A percentile compares a stretch with the other conserved stretches of the same genome.
Conservation (phyloP, 2,113 vertebrate genomes). For the Caranx melampygus region DNA sequence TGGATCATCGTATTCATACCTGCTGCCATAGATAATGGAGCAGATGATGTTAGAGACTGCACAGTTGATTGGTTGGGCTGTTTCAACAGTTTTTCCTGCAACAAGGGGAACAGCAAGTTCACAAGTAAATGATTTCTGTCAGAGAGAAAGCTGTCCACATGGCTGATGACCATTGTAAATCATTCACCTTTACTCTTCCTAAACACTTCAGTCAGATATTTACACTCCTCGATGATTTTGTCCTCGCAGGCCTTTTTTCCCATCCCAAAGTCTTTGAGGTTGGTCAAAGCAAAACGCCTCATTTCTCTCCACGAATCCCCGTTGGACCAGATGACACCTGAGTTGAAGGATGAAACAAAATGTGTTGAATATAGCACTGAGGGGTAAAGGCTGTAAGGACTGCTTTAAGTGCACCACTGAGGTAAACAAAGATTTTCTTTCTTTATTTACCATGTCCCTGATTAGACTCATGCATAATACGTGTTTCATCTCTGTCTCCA, state of each 20-base stretch:
- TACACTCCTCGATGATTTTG: slow-evolving; percentile 62
- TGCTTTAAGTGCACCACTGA: too few relatives aligned
- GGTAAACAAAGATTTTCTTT: too few relatives aligned
- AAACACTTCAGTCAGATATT: slow-evolving; percentile 38
- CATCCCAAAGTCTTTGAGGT: slow-evolving; percentile 72
- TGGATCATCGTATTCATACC: slow-evolving; percentile 61
- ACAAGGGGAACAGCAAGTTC: not conserved
- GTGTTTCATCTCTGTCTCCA: slow-evolving; percentile 2
- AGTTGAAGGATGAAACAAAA: not conserved
- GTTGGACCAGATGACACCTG: slow-evolving; percentile 56
- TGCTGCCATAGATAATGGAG: slow-evolving; percentile 62
- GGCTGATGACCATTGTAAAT: too few relatives aligned
- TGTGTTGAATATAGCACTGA: not conserved
- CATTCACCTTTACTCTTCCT: not conserved
- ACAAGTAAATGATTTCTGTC: too few relatives aligned
- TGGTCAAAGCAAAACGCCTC: slow-evolving; percentile 58
- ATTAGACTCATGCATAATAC: accelerated
- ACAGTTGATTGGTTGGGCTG: not conserved
- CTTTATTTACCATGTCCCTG: slow-evolving; percentile 37
- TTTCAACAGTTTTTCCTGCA: not conserved
- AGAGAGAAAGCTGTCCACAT: too few relatives aligned
- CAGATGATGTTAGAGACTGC: slow-evolving; percentile 60
- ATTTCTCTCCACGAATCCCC: slow-evolving; percentile 69
- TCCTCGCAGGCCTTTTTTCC: slow-evolving; percentile 64
- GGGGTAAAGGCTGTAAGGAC: too few relatives aligned